Evolutionary conservation across 2,113 vertebrate genomes (phyloP).

Genomic region (Coracopsis vasa): DNA sequence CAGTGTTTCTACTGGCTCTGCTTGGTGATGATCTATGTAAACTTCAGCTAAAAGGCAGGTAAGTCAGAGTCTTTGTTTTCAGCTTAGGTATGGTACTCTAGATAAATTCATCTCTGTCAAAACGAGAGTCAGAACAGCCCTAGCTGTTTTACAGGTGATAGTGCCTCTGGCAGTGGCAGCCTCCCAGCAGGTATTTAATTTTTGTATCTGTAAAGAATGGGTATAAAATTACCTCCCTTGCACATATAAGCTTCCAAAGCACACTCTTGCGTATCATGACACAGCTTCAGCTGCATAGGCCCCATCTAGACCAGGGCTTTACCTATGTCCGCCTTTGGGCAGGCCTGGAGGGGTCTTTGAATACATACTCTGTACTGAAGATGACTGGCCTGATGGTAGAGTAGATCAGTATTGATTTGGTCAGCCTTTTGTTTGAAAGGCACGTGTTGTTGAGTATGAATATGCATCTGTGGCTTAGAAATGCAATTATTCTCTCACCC

Average conservation of each 20-base stretch:
- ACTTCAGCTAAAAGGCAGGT: background rate
- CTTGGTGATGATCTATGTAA: background rate
- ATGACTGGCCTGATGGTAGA: background rate
- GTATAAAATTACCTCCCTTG: background rate
- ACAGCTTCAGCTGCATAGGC: background rate
- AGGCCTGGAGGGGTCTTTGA: background rate
- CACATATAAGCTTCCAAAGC: background rate
- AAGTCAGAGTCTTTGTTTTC: background rate
- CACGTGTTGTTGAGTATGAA: background rate
- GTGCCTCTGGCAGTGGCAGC: background rate
- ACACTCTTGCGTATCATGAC: accelerated
- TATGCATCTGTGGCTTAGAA: background rate
- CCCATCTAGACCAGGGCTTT: background rate
- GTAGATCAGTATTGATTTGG: background rate
- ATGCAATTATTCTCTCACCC: background rate
- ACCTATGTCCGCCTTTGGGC: background rate
- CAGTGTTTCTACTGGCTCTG: background rate
- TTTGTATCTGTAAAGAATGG: background rate
- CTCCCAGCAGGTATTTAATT: background rate
- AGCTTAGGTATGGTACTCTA: background rate
- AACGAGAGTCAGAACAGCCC: background rate
- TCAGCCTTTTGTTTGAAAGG: background rate
- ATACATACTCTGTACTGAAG: background rate
- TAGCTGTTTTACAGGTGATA: background rate
- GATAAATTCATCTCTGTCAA: background rate